Evolutionary conservation across 2,113 vertebrate species (phyloP).

Genomic region (Bos indicus): DNA sequence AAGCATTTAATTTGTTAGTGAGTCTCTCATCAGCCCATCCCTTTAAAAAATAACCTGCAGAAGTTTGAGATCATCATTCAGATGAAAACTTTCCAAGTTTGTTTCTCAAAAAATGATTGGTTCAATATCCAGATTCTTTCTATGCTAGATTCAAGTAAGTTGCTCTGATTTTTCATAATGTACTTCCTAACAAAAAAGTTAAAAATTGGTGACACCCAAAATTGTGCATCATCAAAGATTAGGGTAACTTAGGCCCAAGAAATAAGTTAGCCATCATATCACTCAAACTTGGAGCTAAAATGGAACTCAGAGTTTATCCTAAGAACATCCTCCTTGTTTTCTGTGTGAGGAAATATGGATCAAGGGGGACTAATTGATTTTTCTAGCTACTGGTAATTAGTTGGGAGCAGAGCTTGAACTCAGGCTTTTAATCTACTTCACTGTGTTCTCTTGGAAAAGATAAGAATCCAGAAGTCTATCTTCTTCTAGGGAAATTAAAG

Average conservation of each 20-base stretch:
- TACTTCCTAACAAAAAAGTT: constrained; percentile 56
- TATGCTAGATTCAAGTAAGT: constrained; percentile 38
- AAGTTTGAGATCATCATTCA: constrained; percentile 29
- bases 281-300: background rate
- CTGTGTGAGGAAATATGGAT: background rate
- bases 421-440: background rate
- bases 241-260: constrained; percentile 65
- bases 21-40: background rate
- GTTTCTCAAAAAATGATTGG: background rate
- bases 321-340: background rate
- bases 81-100: constrained; percentile 26
- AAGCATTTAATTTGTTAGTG: constrained; percentile 23
- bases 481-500: background rate
- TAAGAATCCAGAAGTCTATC: background rate
- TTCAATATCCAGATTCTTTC: constrained; percentile 53
- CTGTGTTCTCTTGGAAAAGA: constrained; percentile 5
- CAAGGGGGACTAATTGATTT: background rate
- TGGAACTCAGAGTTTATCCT: background rate
- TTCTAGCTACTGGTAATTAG: background rate
- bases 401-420: background rate
- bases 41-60: constrained; percentile 27
- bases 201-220: constrained; percentile 70
- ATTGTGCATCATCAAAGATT: constrained; percentile 70
- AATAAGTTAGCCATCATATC: background rate
- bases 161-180: constrained; percentile 62